phyloP scores from a whole-genome alignment of 1,140 invertebrate genomes.

The fruit fly (Drosophila melanogaster) region DNA sequence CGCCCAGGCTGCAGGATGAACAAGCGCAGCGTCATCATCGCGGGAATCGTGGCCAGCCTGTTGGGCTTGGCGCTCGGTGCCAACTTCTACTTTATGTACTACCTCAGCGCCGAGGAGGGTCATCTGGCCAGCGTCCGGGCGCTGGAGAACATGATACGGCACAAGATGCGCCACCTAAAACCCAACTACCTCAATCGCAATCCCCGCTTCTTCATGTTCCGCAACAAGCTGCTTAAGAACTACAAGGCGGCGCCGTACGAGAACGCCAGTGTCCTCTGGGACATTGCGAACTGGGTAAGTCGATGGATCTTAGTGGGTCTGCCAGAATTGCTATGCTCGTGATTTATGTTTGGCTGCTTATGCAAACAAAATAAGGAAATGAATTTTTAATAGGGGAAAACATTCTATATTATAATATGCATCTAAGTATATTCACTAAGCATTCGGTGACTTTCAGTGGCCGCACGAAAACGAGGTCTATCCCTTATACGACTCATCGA shows the following conservation, averaged over 20 bases:
- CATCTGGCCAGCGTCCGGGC: slow-evolving; percentile 73
- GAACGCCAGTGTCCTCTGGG: slow-evolving; percentile 82
- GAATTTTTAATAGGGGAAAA: neutral
- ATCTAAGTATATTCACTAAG: too few relatives aligned
- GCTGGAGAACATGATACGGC: slow-evolving; percentile 71
- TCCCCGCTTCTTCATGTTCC: slow-evolving; percentile 83
- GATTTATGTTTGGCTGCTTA: neutral
- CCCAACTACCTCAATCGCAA: slow-evolving; percentile 83
- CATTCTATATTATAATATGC: too few relatives aligned
- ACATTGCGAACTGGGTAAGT: slow-evolving; percentile 84
- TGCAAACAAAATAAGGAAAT: neutral
- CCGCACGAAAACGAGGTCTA: slow-evolving; percentile 88
- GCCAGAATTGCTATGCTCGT: too few relatives aligned
- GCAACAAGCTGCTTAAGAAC: slow-evolving; percentile 82
- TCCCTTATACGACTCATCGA: slow-evolving; percentile 87
- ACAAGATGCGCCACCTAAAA: slow-evolving; percentile 78
- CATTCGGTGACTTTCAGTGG: slow-evolving; percentile 86
- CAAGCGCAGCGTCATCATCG: slow-evolving; percentile 76
- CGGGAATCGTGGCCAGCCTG: slow-evolving; percentile 70
- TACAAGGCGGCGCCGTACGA: slow-evolving; percentile 73
- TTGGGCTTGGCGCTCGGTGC: slow-evolving; percentile 69
- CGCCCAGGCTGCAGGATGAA: slow-evolving; percentile 69
- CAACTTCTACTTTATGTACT: slow-evolving; percentile 85
- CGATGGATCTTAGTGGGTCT: neutral
- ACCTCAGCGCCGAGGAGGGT: slow-evolving; percentile 77